A percentile compares a stretch with the other conserved stretches of the same genome.
These are phyloP conservation scores for Lithosia quadra DNA, from an alignment of 2,888 invertebrate species.

Conservation along the genomic window DNA sequence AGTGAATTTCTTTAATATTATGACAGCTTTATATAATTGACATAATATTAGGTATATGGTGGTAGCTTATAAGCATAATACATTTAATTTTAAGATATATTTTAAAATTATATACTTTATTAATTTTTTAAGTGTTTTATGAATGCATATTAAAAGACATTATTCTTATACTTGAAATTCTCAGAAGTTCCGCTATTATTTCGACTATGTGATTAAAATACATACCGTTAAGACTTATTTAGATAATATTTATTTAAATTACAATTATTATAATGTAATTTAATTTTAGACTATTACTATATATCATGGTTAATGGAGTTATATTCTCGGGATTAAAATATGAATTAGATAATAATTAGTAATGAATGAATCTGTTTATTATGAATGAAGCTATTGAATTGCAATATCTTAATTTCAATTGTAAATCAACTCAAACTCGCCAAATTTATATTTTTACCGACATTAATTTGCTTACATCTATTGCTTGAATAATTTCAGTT, in stretches of 20 bases:
- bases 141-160: slow-evolving; percentile 5
- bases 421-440: not conserved
- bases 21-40: not conserved
- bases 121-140: not conserved
- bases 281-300: too few relatives aligned
- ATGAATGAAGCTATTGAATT: not conserved
- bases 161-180: slow-evolving; percentile 3
- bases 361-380: too few relatives aligned
- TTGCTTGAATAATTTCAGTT: not conserved
- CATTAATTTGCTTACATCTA: too few relatives aligned
- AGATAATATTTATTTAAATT: not conserved
- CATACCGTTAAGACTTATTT: slow-evolving; percentile 1
- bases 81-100: slow-evolving; percentile 2
- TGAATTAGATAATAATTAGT: too few relatives aligned
- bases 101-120: not conserved
- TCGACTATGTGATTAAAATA: not conserved
- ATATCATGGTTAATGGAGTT: not conserved
- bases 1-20: not conserved
- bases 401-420: not conserved
- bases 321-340: not conserved
- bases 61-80: not conserved
- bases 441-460: not conserved
- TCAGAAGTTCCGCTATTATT: not conserved
- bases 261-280: not conserved
- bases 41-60: not conserved